A percentile compares a stretch with the other conserved stretches of the same genome.
phyloP scores from a whole-genome alignment of 2,888 invertebrate species.

The Trachelus stipa region DNA sequence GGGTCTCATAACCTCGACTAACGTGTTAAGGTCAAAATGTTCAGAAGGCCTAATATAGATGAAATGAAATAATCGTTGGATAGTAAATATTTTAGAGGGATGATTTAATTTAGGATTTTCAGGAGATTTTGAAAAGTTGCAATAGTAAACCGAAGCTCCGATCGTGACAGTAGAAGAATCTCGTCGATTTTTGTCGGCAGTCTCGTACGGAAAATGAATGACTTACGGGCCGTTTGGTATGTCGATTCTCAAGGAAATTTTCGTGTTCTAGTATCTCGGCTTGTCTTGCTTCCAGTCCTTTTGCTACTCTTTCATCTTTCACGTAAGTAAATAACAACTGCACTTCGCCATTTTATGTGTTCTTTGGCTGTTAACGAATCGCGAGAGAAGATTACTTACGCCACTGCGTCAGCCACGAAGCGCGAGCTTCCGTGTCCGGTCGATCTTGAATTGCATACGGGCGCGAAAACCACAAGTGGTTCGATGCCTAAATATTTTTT shows the following conservation, averaged over 20 bases:
- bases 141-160: not conserved
- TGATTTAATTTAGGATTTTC: not conserved
- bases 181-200: not conserved
- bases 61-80: not conserved
- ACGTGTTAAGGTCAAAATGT: not conserved
- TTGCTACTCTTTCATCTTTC: conserved; percentile 33
- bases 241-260: not conserved
- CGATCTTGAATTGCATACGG: not conserved
- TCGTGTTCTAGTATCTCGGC: not conserved
- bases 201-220: not conserved
- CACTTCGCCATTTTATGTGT: conserved; percentile 53
- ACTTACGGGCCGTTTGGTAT: not conserved
- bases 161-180: not conserved
- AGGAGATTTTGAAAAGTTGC: not conserved
- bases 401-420: conserved; percentile 30
- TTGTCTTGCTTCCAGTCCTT: conserved; percentile 35
- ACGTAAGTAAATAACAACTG: conserved; percentile 52
- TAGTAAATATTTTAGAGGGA: not conserved
- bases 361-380: conserved; percentile 41
- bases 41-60: not conserved
- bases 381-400: conserved; percentile 39
- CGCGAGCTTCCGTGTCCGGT: not conserved
- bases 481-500: not conserved
- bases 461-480: not conserved
- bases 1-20: not conserved